Evolutionary conservation across 1,140 invertebrate species (phyloP).

Genomic region (Drosophila tani): DNA sequence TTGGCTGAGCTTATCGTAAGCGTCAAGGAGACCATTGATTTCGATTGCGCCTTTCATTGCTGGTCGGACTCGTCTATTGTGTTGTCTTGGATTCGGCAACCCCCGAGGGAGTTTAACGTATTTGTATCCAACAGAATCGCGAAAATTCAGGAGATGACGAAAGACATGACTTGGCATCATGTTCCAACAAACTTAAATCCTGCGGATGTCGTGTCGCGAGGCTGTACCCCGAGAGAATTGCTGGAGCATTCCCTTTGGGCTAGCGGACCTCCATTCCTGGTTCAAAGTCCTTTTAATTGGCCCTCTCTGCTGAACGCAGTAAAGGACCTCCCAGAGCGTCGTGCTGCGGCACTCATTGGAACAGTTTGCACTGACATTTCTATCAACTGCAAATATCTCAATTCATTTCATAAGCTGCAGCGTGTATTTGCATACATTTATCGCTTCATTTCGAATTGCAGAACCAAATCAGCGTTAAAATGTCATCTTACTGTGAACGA

Average conservation of each 20-base stretch:
- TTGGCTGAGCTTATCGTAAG: not conserved
- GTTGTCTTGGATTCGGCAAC: too few relatives aligned
- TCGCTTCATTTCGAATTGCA: slow-evolving; percentile 4
- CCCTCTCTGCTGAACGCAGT: too few relatives aligned
- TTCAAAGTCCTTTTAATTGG: too few relatives aligned
- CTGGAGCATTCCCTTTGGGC: too few relatives aligned
- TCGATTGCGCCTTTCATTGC: not conserved
- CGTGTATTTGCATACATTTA: not conserved
- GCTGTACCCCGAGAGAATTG: too few relatives aligned
- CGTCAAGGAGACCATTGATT: not conserved
- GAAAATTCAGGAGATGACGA: not conserved
- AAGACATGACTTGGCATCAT: not conserved
- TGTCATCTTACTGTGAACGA: too few relatives aligned
- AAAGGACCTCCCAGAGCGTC: not conserved
- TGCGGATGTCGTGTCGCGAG: too few relatives aligned
- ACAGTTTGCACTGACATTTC: too few relatives aligned
- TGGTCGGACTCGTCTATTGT: not conserved
- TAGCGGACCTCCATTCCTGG: too few relatives aligned
- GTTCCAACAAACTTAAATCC: too few relatives aligned
- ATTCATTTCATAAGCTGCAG: not conserved
- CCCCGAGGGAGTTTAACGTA: not conserved
- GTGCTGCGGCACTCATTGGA: not conserved
- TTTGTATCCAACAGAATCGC: not conserved
- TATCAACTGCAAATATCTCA: too few relatives aligned
- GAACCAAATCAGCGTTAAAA: not conserved